phyloP scores from a whole-genome alignment of 2,797 vertebrate genomes.

The Euphonia xanthogaster region DNA sequence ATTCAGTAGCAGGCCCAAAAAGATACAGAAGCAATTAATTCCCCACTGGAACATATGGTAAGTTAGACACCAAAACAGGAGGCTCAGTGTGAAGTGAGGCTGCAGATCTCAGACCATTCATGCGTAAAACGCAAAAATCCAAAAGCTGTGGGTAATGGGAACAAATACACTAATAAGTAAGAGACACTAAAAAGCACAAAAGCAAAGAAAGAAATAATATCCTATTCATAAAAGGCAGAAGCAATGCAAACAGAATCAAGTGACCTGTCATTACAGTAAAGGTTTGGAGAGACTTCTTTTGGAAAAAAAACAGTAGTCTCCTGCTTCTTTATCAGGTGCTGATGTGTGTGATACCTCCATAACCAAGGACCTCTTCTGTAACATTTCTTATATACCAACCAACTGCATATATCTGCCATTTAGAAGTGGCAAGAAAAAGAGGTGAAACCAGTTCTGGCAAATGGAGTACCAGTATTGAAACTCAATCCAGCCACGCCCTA shows the following conservation, averaged over 20 bases:
- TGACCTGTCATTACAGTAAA: not conserved
- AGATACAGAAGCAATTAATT: slow-evolving; percentile 5
- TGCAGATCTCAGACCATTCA: not conserved
- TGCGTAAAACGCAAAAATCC: not conserved
- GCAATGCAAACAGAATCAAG: not conserved
- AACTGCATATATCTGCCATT: not conserved
- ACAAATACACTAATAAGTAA: not conserved
- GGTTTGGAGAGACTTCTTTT: not conserved
- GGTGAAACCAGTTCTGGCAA: not conserved
- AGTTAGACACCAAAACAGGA: not conserved
- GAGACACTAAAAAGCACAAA: not conserved
- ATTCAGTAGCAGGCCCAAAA: not conserved
- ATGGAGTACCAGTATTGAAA: not conserved
- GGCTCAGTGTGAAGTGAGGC: not conserved
- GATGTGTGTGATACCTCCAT: not conserved
- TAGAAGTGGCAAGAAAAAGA: not conserved
- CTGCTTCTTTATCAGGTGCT: not conserved
- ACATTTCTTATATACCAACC: not conserved
- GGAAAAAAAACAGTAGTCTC: not conserved
- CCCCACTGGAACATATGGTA: not conserved
- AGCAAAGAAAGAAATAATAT: not conserved
- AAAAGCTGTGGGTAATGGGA: not conserved
- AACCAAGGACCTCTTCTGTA: not conserved
- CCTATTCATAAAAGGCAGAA: not conserved
- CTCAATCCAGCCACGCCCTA: not conserved